These are phyloP conservation scores for Periplaneta americana DNA, from an alignment of 1,140 invertebrate species.

Conservation along the genomic window DNA sequence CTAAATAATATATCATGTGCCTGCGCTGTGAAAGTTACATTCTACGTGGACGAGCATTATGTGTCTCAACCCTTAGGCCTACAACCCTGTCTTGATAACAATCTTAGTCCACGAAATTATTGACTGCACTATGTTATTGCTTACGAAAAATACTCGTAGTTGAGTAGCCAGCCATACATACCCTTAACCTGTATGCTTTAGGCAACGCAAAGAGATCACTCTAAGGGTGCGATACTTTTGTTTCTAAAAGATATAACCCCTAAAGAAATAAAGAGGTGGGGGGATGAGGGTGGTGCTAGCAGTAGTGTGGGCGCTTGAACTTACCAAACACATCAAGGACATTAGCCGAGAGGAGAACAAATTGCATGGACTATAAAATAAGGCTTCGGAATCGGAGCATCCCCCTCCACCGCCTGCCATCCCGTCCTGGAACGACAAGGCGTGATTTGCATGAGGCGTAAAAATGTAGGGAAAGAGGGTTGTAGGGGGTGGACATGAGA, in stretches of 20 bases:
- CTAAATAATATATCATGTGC: too few species aligned
- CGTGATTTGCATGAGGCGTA: constrained; percentile 13
- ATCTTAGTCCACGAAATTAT: too few species aligned
- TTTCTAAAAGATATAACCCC: background rate
- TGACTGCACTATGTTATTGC: too few species aligned
- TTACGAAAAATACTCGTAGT: too few species aligned
- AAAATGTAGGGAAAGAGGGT: background rate
- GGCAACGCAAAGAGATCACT: background rate
- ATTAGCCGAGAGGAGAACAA: constrained; percentile 18
- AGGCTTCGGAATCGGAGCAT: too few species aligned
- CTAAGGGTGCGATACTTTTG: background rate
- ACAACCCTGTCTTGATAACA: too few species aligned
- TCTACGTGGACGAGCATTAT: too few species aligned
- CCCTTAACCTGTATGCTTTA: background rate
- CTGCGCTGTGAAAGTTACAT: too few species aligned
- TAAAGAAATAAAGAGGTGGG: background rate
- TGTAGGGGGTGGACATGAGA: background rate
- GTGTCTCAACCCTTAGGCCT: too few species aligned
- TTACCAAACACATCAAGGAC: constrained; percentile 18
- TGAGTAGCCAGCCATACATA: background rate
- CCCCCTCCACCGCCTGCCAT: background rate
- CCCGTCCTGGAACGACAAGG: background rate
- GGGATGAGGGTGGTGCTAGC: background rate
- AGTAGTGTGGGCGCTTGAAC: background rate
- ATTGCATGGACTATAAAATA: constrained; percentile 17